These are phyloP conservation scores for Megalops atlanticus DNA, from an alignment of 2,113 vertebrate genomes.

Conservation along the genomic window DNA sequence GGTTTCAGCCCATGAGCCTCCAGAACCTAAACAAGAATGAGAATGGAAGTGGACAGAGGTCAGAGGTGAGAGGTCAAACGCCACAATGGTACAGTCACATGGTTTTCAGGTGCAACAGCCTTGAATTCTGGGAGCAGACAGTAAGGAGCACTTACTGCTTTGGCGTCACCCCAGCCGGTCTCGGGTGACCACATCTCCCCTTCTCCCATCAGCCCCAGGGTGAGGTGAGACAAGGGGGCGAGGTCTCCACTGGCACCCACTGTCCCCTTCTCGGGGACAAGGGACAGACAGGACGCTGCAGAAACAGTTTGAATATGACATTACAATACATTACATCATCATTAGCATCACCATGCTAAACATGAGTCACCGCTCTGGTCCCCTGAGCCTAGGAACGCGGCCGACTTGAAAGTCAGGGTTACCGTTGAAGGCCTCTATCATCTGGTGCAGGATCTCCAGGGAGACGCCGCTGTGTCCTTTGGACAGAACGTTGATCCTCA, in stretches of 20 bases:
- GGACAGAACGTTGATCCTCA: slow-evolving; percentile 94
- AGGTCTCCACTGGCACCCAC: slow-evolving; percentile 96
- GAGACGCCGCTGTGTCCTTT: slow-evolving; percentile 97
- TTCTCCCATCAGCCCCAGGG: slow-evolving; percentile 92
- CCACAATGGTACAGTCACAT: no score
- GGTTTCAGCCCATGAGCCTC: slow-evolving; percentile 78
- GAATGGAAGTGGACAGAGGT: background rate
- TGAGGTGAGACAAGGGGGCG: slow-evolving; percentile 93
- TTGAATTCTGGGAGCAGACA: slow-evolving; percentile 55
- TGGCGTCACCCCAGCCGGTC: slow-evolving; percentile 96
- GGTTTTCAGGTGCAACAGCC: no score
- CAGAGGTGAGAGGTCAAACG: no score
- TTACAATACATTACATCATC: no score
- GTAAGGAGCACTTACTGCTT: no score
- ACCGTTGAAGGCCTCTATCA: slow-evolving; percentile 93
- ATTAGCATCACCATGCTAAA: no score
- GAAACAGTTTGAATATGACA: no score
- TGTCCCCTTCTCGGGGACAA: slow-evolving; percentile 93
- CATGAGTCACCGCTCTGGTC: background rate
- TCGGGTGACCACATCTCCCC: slow-evolving; percentile 99
- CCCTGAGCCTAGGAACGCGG: no score
- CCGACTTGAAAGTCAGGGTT: no score
- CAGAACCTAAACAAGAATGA: slow-evolving; percentile 69
- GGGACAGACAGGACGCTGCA: slow-evolving; percentile 77
- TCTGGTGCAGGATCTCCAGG: slow-evolving; percentile 85